Conservation (phyloP, 2,113 vertebrate genomes). For the Peromyscus leucopus region DNA sequence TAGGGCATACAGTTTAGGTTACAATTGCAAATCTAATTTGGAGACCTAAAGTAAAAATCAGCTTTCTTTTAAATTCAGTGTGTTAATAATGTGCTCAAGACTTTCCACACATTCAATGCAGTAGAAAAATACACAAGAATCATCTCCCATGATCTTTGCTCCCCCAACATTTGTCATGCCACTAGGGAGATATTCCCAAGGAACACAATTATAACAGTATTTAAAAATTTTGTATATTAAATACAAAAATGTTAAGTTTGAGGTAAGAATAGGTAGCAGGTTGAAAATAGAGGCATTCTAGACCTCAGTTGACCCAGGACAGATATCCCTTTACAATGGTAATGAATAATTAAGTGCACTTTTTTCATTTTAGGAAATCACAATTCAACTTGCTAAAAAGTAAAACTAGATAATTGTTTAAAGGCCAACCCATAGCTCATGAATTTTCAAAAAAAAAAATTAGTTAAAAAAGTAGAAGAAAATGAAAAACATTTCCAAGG, state of each 20-base stretch:
- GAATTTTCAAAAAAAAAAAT: neutral
- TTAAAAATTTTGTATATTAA: neutral
- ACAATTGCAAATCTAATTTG: slow-evolving; percentile 70
- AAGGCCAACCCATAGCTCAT: neutral
- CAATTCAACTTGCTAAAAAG: neutral
- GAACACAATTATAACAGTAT: neutral
- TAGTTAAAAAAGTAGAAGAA: neutral
- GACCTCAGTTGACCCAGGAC: neutral
- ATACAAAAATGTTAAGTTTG: neutral
- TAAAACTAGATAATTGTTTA: neutral
- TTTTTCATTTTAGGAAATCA: neutral
- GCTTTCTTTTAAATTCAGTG: slow-evolving; percentile 45
- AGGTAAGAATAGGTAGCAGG: neutral
- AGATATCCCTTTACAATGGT: neutral
- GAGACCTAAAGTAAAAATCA: slow-evolving; percentile 56
- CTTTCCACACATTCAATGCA: neutral
- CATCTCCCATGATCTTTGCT: neutral
- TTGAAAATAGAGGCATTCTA: neutral
- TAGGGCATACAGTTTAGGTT: slow-evolving; percentile 58
- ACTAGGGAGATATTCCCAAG: neutral
- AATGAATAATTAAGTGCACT: neutral
- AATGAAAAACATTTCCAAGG: neutral
- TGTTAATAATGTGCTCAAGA: neutral
- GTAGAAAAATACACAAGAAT: neutral
- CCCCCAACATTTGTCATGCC: neutral